Evolutionary conservation across 2,888 invertebrate species (phyloP).

Genomic region (Prosopocoilus inquinatus): DNA sequence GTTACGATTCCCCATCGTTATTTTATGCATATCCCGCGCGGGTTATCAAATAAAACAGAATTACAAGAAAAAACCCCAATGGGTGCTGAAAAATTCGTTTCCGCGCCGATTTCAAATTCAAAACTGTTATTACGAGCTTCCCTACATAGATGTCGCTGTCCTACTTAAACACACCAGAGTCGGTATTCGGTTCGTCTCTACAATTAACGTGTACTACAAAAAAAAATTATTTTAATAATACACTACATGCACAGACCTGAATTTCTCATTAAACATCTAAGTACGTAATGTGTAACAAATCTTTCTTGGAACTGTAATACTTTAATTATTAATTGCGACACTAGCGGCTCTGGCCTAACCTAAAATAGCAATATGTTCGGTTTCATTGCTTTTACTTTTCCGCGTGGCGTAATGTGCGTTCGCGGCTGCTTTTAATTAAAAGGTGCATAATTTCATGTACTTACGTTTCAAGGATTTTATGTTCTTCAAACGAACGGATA

Average conservation of each 20-base stretch:
- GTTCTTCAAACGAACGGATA: slow-evolving; percentile 3
- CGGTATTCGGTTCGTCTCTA: background rate
- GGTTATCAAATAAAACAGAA: slow-evolving; percentile 1
- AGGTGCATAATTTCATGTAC: background rate
- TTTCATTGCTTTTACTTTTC: background rate
- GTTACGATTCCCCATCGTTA: slow-evolving; percentile 19
- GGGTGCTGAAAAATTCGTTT: too few species aligned
- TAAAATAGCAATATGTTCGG: slow-evolving; percentile 2
- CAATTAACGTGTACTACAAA: background rate
- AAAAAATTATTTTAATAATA: too few species aligned
- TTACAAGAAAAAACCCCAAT: background rate
- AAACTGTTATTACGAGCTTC: background rate
- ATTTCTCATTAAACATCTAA: background rate
- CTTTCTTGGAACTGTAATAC: background rate
- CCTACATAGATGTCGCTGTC: slow-evolving; percentile 15
- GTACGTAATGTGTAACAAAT: background rate
- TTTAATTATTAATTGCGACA: background rate
- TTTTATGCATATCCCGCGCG: slow-evolving; percentile 13
- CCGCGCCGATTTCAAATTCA: too few species aligned
- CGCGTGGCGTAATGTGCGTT: background rate
- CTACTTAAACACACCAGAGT: background rate
- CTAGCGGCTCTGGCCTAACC: slow-evolving; percentile 1
- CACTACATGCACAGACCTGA: too few species aligned
- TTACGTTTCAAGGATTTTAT: slow-evolving; percentile 6
- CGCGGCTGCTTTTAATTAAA: too few species aligned